A percentile compares a stretch with the other conserved stretches of the same genome.
Conservation (phyloP, 2,888 invertebrate genomes). For the Endotricha flammealis region DNA sequence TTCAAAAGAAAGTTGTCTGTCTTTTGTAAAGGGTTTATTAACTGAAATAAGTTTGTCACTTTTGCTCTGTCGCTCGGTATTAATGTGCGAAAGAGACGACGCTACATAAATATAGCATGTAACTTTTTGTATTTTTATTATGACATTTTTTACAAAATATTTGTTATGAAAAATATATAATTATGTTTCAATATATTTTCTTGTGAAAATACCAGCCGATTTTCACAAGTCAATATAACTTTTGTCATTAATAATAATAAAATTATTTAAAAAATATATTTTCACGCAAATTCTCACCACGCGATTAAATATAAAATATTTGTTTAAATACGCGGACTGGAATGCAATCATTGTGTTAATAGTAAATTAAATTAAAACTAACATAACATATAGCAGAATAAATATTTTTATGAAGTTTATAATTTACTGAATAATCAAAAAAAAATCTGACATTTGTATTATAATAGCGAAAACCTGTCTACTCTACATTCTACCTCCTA, state of each 20-base stretch:
- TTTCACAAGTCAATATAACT: conserved; percentile 45
- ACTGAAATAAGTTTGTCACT: no score
- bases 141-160: no score
- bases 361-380: conserved; percentile 15
- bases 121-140: no score
- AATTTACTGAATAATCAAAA: conserved; percentile 23
- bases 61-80: no score
- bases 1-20: no score
- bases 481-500: no score
- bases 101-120: no score
- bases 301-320: conserved; percentile 23
- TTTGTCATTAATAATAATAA: not conserved
- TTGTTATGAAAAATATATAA: not conserved
- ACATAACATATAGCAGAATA: conserved; percentile 20
- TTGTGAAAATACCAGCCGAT: conserved; percentile 60
- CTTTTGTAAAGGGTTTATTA: no score
- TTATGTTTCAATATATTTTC: conserved; percentile 27
- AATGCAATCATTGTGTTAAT: conserved; percentile 25
- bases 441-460: conserved; percentile 7
- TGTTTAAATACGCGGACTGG: conserved; percentile 41
- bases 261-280: conserved; percentile 6
- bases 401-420: conserved; percentile 33
- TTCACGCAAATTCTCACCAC: conserved; percentile 25
- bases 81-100: no score
- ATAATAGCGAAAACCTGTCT: no score